Evolutionary conservation across 1,140 invertebrate genomes (phyloP), one percentile per base, ranked within the genome.

Genomic region (Pseudomyrmex sp.): DNA sequence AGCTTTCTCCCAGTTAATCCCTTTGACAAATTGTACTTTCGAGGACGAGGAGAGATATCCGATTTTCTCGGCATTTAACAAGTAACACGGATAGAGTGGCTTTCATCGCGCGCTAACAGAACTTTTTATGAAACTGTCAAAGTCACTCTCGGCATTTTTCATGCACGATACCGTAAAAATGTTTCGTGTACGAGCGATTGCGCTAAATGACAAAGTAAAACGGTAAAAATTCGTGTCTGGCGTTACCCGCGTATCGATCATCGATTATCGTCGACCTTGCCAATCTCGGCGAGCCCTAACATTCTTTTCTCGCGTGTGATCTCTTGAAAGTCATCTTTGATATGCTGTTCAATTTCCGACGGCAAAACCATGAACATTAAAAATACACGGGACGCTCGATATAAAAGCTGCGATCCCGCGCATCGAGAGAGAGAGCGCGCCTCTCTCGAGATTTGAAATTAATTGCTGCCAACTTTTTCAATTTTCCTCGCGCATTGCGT

Each of bases 131-230:
- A 80, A 80, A 80, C 76, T 80, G 66, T 70, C 76, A 80, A 80
- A 80, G 66, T 80, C 76, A 80, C 76, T 79, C 65, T 69, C 63
- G 66, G 46, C 44, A 80, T 70, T 80, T 80, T 80, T 80, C 76
- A 80, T 70, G 15, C 44, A 70, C n/a, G 65, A 80, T 44, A 18
- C 66, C 66, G 46, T 80, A 72, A 80, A 79, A 80, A 26, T 80
- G 54, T 80, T 79, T 48, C 54, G 44, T 59, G 65, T 79, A 79
- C 76, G 66, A 79, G 76, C 76, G 76, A 79, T 79, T 79, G 54
- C 56, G 54, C 66, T 70, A 70, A 80, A 72, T 80, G 76, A 80
- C 76, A 80, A 80, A 80, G 66, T 80, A 18, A 80, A 80, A 80
- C 54, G 54, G 46, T 58, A 80, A 76, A 59, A 10, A 35, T 18